Conservation (phyloP, 2,888 invertebrate species). For the Andrena camellia region DNA sequence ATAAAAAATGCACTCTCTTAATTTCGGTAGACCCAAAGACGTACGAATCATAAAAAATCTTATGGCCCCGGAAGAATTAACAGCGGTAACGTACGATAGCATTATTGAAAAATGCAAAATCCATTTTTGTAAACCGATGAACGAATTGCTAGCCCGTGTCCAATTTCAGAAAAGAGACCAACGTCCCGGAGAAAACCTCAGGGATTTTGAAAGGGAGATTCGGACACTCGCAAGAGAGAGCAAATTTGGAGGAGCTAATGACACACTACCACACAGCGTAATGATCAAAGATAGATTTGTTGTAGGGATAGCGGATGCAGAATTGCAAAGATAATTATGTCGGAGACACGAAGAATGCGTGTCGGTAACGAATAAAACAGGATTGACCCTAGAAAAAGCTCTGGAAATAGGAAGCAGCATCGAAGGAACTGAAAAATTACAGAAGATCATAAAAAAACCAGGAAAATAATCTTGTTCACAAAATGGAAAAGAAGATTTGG, state of each 20-base stretch:
- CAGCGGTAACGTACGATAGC: background rate
- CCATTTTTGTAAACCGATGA: background rate
- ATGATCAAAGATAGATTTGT: background rate
- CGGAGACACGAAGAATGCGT: background rate
- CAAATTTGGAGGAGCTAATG: background rate
- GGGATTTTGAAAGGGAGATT: background rate
- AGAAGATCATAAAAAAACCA: background rate
- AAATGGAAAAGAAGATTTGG: background rate
- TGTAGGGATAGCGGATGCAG: background rate
- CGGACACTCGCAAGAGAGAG: background rate
- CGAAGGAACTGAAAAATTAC: background rate
- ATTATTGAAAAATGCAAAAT: background rate
- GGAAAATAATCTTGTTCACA: background rate
- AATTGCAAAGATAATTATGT: background rate
- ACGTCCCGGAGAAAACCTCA: background rate
- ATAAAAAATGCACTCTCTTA: background rate
- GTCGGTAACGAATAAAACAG: background rate
- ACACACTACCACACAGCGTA: background rate
- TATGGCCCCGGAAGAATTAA: background rate
- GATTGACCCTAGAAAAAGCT: background rate
- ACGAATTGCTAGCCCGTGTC: background rate
- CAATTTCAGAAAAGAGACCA: constrained; percentile 1
- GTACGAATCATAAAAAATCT: background rate
- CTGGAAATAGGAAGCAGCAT: constrained; percentile 1
- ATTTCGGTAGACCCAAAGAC: background rate